Conservation (phyloP, 1,140 invertebrate genomes). For the Physella acuta region DNA sequence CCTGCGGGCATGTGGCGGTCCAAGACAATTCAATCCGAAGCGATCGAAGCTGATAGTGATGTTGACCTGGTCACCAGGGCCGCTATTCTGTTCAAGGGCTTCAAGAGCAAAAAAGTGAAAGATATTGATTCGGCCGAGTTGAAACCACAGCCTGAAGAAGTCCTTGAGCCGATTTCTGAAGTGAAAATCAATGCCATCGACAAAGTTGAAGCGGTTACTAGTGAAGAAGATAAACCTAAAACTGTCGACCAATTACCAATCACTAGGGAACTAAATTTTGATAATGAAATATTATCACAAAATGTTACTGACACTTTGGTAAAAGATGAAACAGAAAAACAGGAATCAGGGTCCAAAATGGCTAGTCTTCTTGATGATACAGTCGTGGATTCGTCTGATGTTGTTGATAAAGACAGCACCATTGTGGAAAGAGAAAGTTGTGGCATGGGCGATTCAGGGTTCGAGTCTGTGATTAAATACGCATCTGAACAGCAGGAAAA, state of each 20-base stretch:
- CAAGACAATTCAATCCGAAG: neutral
- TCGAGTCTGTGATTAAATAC: conserved; percentile 6
- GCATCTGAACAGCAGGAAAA: neutral
- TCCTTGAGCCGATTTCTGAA: neutral
- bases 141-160: neutral
- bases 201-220: neutral
- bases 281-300: no score
- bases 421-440: neutral
- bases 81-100: conserved; percentile 16
- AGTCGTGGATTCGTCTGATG: neutral
- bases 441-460: conserved; percentile 5
- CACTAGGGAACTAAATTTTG: neutral
- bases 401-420: neutral
- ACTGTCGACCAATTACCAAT: neutral
- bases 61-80: conserved; percentile 15
- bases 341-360: no score
- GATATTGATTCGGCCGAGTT: conserved; percentile 7
- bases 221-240: neutral
- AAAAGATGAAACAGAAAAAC: neutral
- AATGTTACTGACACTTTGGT: neutral
- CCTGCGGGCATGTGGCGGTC: neutral
- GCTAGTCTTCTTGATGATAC: neutral
- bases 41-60: neutral
- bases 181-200: neutral
- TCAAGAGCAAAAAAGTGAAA: conserved; percentile 2